Evolutionary conservation across 2,888 invertebrate species (phyloP), one percentile per base, ranked within the genome.

Genomic region (Tortrix viridana): DNA sequence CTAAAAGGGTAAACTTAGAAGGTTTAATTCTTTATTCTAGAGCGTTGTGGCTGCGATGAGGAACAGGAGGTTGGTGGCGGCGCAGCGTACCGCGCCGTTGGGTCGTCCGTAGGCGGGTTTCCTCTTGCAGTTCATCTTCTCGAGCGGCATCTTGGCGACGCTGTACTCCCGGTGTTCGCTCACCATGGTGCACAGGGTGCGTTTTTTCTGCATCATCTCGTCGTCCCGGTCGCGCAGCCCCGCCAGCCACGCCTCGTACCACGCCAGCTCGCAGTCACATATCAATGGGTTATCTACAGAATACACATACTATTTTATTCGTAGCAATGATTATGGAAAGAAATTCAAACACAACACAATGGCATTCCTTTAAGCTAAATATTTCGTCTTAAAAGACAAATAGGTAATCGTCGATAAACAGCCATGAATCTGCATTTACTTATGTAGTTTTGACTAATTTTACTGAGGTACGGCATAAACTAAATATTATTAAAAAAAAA

Each of bases 141-240:
- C 96, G 66, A 96, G 88, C 0, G 97, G 97, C 93, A 97, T 94
- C 81, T 94, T 95, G 77, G 96, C 96, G 63, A 97, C 94, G 77
- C 94, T 95, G 87, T 96, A 97, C 82, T 97, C 97, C 32, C 96
- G 94, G 81, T 96, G 96, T 79, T 97, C 97, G 72, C 93, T 92
- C 47, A 93, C 89, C 96, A 97, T 96, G 67, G 95, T 95, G 87
- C 97, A 97, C 50, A 96, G 93, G 3, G 96, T 96, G 60, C 96
- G 94, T 80, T 97, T 97, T 92, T 97, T 97, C 77, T 96, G 96
- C 94, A 96, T 96, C 95, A 96, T 95, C 82, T 97, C 97, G 84
- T 97, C 97, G 77, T 97, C 97, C 67, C 96, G 95, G 83, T 96
- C 96, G 57, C 95, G 94, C 22, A 96, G 92, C 65, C 95, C 95